Base-by-base conservation (phyloP, 2,888 invertebrate species). In the Mimas tiliae region DNA sequence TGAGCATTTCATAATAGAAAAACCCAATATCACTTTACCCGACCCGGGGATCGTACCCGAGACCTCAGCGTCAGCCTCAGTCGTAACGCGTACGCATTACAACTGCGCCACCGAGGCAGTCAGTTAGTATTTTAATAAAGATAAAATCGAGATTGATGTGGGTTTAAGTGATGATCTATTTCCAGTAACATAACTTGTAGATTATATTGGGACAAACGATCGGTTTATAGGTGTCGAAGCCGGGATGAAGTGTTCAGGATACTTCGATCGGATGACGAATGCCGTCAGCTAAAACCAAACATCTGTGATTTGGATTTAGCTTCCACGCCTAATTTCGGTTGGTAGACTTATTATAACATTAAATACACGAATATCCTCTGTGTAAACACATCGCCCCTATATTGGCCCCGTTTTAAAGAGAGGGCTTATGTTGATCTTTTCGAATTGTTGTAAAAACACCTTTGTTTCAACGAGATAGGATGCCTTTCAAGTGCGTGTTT, bases 311-410 rank as follows among this genome's bases (percentile, higher is more conserved):
- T 87, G 86, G 88, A 89, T 89, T 92, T 90, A 90, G 84, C 83
- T 84, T 91, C 89, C 87, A 87, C 89, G 90, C 91, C 90, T 91
- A 91, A 93, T 91, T 91, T 92, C 86, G 87, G 89, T 89, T 84
- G 86, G 89, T 84, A 89, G 90, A 90, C 91, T 91, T 92, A 92
- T 90, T 93, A 90, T 89, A 93, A 91, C 91, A 91, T 90, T 91
- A 89, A 91, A 91, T 91, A 91, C 88, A 85, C 87, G 90, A 87
- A 90, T 91, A 91, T 90, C 90, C 90, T 89, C 88, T 90, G 86
- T 84, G 85, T 89, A 92, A 93, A 93, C 92, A 93, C 83, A 84
- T 82, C 91, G 84, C 90, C 92, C 92, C 91, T 90, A 85, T 86
- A 87, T 84, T 84, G 84, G 82, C 80, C 79, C 74, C 79, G 75